These are phyloP conservation scores for Apostichopus leukothele DNA, from an alignment of 53 echinoderm and acorn worm genomes.

Conservation along the genomic window DNA sequence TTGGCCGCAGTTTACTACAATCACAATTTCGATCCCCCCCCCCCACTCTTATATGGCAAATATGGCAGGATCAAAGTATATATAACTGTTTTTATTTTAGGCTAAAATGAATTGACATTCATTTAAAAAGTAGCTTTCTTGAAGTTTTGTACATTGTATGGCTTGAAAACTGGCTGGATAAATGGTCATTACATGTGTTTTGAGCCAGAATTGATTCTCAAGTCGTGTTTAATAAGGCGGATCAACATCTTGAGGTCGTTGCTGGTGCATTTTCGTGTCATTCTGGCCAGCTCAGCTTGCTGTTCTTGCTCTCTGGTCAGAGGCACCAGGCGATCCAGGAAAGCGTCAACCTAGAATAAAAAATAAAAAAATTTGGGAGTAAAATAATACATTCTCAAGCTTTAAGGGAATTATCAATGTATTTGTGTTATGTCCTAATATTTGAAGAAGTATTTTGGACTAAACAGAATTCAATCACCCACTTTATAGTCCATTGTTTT, in stretches of 20 bases:
- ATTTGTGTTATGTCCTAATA: too few relatives aligned
- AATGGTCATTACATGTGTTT: constrained; percentile 91
- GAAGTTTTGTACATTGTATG: too few relatives aligned
- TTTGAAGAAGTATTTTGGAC: too few relatives aligned
- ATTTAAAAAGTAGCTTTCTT: too few relatives aligned
- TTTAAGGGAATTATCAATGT: background rate
- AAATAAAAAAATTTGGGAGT: background rate
- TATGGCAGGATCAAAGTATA: too few relatives aligned
- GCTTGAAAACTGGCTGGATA: background rate
- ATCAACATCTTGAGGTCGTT: constrained; percentile 96
- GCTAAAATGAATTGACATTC: background rate
- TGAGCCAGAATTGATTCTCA: constrained; percentile 95
- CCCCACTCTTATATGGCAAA: too few relatives aligned
- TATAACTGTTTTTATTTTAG: too few relatives aligned
- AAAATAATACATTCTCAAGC: too few relatives aligned
- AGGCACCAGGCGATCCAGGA: constrained; percentile 69
- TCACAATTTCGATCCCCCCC: too few relatives aligned
- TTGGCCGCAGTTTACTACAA: too few relatives aligned
- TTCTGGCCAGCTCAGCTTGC: constrained; percentile 77
- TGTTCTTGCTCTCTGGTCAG: constrained; percentile 83
- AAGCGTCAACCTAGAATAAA: constrained; percentile 72
- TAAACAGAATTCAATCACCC: too few relatives aligned
- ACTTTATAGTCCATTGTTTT: too few relatives aligned
- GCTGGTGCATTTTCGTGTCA: constrained; percentile 73
- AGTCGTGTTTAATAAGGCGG: constrained; percentile 91